Percentiles rank a stretch among this genome's conserved stretches.
phyloP scores from a whole-genome alignment of 2,797 vertebrate species.

The Protosalanx chinensis region DNA sequence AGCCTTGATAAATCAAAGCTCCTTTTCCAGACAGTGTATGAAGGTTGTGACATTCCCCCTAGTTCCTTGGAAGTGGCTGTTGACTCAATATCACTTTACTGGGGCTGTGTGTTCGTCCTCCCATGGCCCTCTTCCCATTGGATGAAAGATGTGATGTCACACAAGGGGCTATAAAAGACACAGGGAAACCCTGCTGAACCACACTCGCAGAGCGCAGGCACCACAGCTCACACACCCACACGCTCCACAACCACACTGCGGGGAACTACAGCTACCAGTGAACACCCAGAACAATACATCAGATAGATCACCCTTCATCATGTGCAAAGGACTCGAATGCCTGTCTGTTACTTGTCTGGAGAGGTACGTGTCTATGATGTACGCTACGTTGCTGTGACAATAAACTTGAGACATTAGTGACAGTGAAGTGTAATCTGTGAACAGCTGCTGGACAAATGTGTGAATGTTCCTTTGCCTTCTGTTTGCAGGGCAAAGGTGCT shows the following conservation, averaged over 20 bases:
- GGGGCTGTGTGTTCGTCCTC: slow-evolving; percentile 46
- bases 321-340: slow-evolving; percentile 82
- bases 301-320: slow-evolving; percentile 57
- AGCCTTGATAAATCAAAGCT: neutral
- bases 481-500: slow-evolving; percentile 4
- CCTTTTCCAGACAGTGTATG: too few relatives aligned
- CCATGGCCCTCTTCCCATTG: slow-evolving; percentile 53
- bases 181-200: slow-evolving; percentile 10
- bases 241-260: neutral
- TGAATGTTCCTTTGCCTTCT: neutral
- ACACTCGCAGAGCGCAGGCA: slow-evolving; percentile 5
- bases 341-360: slow-evolving; percentile 84
- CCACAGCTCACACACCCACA: slow-evolving; percentile 26
- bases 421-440: too few relatives aligned
- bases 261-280: slow-evolving; percentile 17
- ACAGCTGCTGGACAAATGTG: too few relatives aligned
- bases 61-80: too few relatives aligned
- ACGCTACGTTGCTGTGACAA: neutral
- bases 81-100: too few relatives aligned
- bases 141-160: slow-evolving; percentile 63
- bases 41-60: too few relatives aligned
- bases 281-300: slow-evolving; percentile 26
- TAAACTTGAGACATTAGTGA: too few relatives aligned
- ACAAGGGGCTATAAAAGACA: slow-evolving; percentile 60
- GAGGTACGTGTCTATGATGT: slow-evolving; percentile 72